A percentile compares a stretch with the other conserved stretches of the same genome.
phyloP scores from a whole-genome alignment of 2,888 invertebrate species.

The Trissolcus brochymenae region DNA sequence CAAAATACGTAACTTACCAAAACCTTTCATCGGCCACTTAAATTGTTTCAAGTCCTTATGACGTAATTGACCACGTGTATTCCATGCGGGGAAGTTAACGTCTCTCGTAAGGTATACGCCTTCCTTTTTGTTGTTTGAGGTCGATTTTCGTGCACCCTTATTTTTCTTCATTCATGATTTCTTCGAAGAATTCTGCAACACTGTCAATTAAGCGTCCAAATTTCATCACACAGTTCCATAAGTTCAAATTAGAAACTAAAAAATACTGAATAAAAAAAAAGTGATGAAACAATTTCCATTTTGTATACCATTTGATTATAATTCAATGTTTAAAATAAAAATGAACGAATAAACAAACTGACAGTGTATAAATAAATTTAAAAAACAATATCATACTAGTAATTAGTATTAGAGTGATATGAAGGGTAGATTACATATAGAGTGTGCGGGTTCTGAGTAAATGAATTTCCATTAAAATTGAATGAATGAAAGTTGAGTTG shows the following conservation, averaged over 20 bases:
- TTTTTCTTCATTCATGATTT: slow-evolving; percentile 71
- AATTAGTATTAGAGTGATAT: slow-evolving; percentile 28
- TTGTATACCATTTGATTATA: neutral
- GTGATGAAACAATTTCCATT: neutral
- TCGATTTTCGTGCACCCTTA: slow-evolving; percentile 69
- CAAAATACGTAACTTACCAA: slow-evolving; percentile 27
- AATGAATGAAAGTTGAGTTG: slow-evolving; percentile 25
- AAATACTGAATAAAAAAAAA: neutral
- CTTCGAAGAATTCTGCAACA: slow-evolving; percentile 66
- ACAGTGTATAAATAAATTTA: neutral
- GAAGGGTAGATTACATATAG: slow-evolving; percentile 39
- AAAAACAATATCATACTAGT: slow-evolving; percentile 11
- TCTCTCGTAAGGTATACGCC: slow-evolving; percentile 69
- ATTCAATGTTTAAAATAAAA: neutral
- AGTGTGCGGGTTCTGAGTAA: slow-evolving; percentile 29
- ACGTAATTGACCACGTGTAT: slow-evolving; percentile 73
- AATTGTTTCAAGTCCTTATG: slow-evolving; percentile 64
- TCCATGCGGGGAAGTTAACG: slow-evolving; percentile 64
- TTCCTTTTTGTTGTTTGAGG: slow-evolving; percentile 57
- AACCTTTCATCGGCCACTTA: slow-evolving; percentile 61
- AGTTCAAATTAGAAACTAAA: neutral
- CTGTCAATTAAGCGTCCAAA: slow-evolving; percentile 48
- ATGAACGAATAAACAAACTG: neutral
- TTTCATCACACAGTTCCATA: slow-evolving; percentile 9
- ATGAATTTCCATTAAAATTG: slow-evolving; percentile 46